A percentile compares a stretch with the other conserved stretches of the same genome.
Evolutionary conservation across 2,113 vertebrate genomes (phyloP).

Genomic region (Chamaetylas fuelleborni): DNA sequence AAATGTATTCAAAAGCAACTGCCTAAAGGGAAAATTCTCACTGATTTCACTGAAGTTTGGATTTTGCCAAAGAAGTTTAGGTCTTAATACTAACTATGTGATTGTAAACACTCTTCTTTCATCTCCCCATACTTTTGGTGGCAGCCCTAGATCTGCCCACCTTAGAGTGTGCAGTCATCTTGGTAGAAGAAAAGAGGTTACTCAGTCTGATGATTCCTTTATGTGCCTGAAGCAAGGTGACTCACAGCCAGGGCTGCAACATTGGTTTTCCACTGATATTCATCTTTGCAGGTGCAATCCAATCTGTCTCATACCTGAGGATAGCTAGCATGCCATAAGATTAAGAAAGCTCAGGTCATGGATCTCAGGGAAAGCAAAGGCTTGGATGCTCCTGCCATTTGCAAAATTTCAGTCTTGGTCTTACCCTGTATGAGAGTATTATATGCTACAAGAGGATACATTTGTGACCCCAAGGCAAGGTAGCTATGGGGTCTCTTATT

Average conservation of each 20-base stretch:
- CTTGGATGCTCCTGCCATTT: background rate
- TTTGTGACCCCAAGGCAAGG: background rate
- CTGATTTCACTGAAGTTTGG: background rate
- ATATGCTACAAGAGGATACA: background rate
- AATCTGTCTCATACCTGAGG: background rate
- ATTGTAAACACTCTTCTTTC: background rate
- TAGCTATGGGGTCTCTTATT: background rate
- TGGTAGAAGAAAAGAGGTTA: background rate
- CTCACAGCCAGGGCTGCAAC: background rate
- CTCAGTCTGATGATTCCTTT: background rate
- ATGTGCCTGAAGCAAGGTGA: background rate
- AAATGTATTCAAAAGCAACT: background rate
- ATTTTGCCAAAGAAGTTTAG: background rate
- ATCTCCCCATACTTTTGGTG: background rate
- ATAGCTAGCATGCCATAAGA: background rate
- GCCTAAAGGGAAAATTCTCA: background rate
- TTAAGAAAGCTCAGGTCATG: background rate
- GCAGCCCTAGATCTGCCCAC: background rate
- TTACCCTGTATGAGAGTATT: background rate
- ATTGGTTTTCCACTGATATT: background rate
- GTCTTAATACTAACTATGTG: background rate
- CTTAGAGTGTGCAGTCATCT: background rate
- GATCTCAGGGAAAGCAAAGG: background rate
- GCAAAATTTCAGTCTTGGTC: background rate
- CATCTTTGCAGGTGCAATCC: conserved; percentile 22